phyloP scores from a whole-genome alignment of 1,140 invertebrate genomes.

The Drosophila sechellia region DNA sequence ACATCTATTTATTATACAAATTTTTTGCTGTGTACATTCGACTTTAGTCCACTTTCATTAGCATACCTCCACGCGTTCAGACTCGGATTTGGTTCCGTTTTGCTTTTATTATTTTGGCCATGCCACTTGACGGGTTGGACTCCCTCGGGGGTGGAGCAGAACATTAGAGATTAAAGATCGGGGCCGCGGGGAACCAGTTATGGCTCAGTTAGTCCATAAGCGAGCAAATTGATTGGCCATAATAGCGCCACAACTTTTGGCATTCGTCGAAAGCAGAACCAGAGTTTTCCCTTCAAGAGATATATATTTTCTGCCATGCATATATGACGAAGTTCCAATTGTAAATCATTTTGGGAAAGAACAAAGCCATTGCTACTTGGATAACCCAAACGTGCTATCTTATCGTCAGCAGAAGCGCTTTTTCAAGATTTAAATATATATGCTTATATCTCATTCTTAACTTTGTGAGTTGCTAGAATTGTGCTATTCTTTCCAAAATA shows the following conservation, averaged over 20 bases:
- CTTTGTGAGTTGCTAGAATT: not conserved
- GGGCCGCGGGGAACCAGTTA: constrained; percentile 17
- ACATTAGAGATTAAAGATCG: constrained; percentile 1
- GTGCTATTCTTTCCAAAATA: not conserved
- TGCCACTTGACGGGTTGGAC: constrained; percentile 5
- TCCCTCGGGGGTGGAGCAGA: not conserved
- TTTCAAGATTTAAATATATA: not conserved
- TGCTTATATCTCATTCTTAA: not conserved
- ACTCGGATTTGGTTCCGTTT: constrained; percentile 17
- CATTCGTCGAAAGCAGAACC: not conserved
- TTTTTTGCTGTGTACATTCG: constrained; percentile 9
- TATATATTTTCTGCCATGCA: not conserved
- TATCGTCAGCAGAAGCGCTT: not conserved
- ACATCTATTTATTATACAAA: not conserved
- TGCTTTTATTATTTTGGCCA: constrained; percentile 23
- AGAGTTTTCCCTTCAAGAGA: not conserved
- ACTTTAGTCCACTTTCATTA: constrained; percentile 34
- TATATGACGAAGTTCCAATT: not conserved
- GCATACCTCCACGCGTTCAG: constrained; percentile 43
- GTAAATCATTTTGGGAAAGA: not conserved
- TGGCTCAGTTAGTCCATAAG: constrained; percentile 26
- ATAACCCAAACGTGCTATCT: constrained; percentile 12
- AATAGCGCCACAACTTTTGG: constrained; percentile 14
- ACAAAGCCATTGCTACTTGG: not conserved
- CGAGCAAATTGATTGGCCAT: constrained; percentile 36